Conservation (phyloP, 1,140 invertebrate genomes). For the Pogonus chalceus region DNA sequence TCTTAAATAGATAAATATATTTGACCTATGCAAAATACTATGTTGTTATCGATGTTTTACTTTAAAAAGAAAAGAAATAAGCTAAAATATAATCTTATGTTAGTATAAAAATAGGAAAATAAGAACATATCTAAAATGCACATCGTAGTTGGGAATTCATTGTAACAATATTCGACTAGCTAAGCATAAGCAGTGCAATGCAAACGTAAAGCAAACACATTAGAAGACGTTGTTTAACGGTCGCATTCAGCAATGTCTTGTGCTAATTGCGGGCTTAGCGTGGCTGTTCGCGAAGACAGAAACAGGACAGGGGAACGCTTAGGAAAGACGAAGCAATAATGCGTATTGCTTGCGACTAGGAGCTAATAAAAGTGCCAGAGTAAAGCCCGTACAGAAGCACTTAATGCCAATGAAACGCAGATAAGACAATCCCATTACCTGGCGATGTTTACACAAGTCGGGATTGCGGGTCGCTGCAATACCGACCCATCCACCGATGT, state of each 20-base stretch:
- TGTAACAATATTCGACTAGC: too few species aligned
- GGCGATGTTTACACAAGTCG: conserved; percentile 20
- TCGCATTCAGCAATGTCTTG: neutral
- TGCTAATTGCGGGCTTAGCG: conserved; percentile 12
- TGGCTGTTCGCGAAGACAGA: neutral
- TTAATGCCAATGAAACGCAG: conserved; percentile 26
- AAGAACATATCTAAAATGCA: too few species aligned
- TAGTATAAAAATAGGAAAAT: too few species aligned
- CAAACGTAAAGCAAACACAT: conserved; percentile 2
- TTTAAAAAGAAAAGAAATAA: too few species aligned
- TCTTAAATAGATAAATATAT: too few species aligned
- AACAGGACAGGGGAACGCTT: conserved; percentile 14
- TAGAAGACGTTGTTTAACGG: neutral
- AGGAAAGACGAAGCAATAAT: conserved; percentile 19
- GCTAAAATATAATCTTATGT: too few species aligned
- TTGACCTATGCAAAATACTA: too few species aligned
- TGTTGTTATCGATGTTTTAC: too few species aligned
- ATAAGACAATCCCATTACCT: conserved; percentile 27
- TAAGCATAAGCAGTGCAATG: too few species aligned
- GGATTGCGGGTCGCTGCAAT: neutral
- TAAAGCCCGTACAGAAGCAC: conserved; percentile 14
- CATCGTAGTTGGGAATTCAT: too few species aligned
- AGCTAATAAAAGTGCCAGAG: conserved; percentile 22
- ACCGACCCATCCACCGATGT: neutral
- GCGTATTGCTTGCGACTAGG: conserved; percentile 17